Evolutionary conservation across 2,888 invertebrate genomes (phyloP).

Genomic region (Phengaris arion): DNA sequence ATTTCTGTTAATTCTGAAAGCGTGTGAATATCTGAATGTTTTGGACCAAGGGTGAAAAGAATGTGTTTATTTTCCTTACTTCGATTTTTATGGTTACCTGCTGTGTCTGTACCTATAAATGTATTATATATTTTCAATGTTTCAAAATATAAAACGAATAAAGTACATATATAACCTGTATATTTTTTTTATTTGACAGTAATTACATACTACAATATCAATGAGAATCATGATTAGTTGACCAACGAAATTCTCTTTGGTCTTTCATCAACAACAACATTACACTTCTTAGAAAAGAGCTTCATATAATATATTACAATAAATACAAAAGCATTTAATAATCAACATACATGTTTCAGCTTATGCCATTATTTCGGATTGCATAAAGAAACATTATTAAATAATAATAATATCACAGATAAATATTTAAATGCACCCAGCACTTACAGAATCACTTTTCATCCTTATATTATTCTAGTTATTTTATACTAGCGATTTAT

Average conservation of each 20-base stretch:
- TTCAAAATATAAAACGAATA: neutral
- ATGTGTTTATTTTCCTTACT: neutral
- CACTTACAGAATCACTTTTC: neutral
- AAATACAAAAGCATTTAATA: too few relatives aligned
- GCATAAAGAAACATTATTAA: too few relatives aligned
- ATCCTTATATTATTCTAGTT: neutral
- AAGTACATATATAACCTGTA: neutral
- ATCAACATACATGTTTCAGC: too few relatives aligned
- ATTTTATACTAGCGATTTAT: neutral
- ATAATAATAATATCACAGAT: slow-evolving; percentile 29
- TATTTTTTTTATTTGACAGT: neutral
- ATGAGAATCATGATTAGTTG: neutral
- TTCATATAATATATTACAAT: too few relatives aligned
- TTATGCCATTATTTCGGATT: too few relatives aligned
- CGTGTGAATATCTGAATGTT: too few relatives aligned
- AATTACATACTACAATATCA: neutral
- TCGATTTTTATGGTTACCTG: neutral
- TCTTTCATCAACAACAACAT: neutral
- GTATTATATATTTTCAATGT: slow-evolving; percentile 13
- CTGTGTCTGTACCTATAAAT: slow-evolving; percentile 4
- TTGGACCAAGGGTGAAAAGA: too few relatives aligned
- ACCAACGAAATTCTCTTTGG: neutral
- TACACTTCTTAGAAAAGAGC: too few relatives aligned
- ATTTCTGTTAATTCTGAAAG: too few relatives aligned
- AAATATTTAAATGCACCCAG: slow-evolving; percentile 17